Evolutionary conservation across 64 coral and sea anemone genomes (phyloP).

Genomic region (Catalaphyllia jardinei): DNA sequence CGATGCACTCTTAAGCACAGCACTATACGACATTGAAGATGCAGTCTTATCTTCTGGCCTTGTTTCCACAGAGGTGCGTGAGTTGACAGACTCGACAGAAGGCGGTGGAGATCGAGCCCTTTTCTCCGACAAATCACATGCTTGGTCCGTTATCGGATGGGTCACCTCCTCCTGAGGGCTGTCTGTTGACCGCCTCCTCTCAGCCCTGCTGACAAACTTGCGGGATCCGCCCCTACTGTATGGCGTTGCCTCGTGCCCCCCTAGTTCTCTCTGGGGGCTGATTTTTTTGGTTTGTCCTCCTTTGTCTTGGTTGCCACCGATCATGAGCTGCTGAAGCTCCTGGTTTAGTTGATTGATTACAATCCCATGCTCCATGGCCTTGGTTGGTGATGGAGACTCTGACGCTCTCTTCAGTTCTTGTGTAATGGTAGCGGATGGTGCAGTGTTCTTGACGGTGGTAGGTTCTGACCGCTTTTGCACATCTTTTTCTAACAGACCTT

Average conservation of each 20-base stretch:
- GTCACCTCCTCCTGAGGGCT: neutral
- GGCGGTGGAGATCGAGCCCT: neutral
- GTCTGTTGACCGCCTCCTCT: conserved; percentile 26
- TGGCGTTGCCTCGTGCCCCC: conserved; percentile 20
- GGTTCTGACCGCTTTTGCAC: neutral
- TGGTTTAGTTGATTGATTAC: conserved; percentile 25
- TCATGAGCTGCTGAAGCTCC: conserved; percentile 39
- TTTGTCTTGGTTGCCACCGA: neutral
- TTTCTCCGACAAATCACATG: conserved; percentile 22
- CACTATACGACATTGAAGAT: conserved; percentile 44
- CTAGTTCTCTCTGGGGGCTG: conserved; percentile 2
- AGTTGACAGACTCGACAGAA: conserved; percentile 2
- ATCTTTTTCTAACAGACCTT: no score
- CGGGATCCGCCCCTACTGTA: conserved; percentile 13
- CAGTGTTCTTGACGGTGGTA: neutral
- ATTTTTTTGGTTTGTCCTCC: neutral
- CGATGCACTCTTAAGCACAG: conserved; percentile 42
- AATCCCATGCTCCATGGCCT: neutral
- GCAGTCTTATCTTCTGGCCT: neutral
- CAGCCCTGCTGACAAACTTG: neutral
- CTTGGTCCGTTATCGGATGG: neutral
- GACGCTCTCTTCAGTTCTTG: neutral
- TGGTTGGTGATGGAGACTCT: conserved; percentile 15
- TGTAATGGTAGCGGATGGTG: neutral
- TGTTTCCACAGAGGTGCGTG: conserved; percentile 8